Percentiles rank a stretch among this genome's conserved stretches.
Conservation (phyloP, 2,113 vertebrate genomes). For the Rana temporaria region DNA sequence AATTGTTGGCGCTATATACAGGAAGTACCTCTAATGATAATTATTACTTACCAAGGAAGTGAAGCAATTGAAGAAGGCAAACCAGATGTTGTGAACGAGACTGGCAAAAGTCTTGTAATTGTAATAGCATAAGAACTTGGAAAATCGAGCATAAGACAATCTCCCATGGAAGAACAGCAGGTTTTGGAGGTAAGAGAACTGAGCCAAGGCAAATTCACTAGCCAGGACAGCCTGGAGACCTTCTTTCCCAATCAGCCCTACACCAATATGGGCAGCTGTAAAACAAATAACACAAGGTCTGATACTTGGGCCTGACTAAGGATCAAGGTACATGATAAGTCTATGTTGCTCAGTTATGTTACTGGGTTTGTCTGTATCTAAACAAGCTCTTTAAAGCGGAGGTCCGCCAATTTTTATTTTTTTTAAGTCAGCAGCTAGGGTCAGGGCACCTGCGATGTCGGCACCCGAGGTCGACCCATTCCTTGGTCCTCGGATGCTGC, state of each 20-base stretch:
- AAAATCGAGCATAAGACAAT: slow-evolving; percentile 78
- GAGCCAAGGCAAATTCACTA: slow-evolving; percentile 75
- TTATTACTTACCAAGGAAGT: slow-evolving; percentile 71
- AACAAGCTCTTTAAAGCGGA: too few relatives aligned
- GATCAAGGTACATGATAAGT: too few relatives aligned
- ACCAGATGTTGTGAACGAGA: slow-evolving; percentile 77
- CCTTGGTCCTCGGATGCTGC: too few relatives aligned
- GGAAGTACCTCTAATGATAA: too few relatives aligned
- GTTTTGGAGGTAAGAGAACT: slow-evolving; percentile 75
- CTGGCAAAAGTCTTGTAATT: slow-evolving; percentile 78
- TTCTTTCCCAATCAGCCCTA: slow-evolving; percentile 76
- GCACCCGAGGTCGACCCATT: too few relatives aligned
- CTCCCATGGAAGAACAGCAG: slow-evolving; percentile 78
- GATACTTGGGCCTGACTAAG: too few relatives aligned
- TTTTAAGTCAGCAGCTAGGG: too few relatives aligned
- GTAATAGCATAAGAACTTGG: slow-evolving; percentile 76
- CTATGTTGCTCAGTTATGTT: too few relatives aligned
- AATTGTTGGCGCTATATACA: too few relatives aligned
- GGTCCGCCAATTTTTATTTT: too few relatives aligned
- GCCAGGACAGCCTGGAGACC: slow-evolving; percentile 79
- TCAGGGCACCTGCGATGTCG: too few relatives aligned
- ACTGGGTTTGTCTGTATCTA: too few relatives aligned
- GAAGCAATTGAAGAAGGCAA: slow-evolving; percentile 76
- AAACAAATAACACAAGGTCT: background rate
- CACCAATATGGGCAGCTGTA: slow-evolving; percentile 76